These are phyloP conservation scores for Octomys mimax DNA, from an alignment of 2,797 vertebrate species.

Conservation along the genomic window DNA sequence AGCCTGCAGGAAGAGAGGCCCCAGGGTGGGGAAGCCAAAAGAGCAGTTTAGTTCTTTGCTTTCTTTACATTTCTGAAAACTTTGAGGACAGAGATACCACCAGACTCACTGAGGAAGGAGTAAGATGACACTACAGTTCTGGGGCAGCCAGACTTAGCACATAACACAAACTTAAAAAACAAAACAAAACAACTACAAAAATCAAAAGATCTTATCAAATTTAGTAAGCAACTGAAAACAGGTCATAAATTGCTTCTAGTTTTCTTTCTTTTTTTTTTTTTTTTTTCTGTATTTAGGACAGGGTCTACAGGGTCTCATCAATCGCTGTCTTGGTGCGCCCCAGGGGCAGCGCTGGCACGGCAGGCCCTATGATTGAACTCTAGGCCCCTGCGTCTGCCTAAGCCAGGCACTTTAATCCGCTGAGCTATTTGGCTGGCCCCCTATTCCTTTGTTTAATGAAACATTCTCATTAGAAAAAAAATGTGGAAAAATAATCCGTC, in stretches of 20 bases:
- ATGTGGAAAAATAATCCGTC: not conserved
- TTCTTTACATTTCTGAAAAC: not conserved
- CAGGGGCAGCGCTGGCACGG: too few species aligned
- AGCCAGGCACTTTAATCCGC: too few species aligned
- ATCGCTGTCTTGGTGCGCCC: too few species aligned
- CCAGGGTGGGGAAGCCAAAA: not conserved
- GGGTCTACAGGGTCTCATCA: too few species aligned
- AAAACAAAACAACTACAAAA: too few species aligned
- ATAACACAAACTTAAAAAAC: rapidly evolving
- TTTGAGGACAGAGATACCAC: not conserved
- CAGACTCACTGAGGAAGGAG: not conserved
- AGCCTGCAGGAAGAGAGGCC: not conserved
- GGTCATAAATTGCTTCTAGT: not conserved
- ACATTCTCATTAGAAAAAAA: not conserved
- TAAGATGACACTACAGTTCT: too few species aligned
- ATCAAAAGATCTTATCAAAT: not conserved
- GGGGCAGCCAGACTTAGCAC: too few species aligned
- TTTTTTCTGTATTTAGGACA: not conserved
- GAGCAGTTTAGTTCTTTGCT: not conserved
- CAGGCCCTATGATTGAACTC: too few species aligned
- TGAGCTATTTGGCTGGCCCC: too few species aligned
- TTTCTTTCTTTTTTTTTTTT: not conserved
- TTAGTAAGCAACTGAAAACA: conserved; percentile 22
- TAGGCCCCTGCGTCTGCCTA: too few species aligned
- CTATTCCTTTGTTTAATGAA: not conserved